Evolutionary conservation across 2,797 vertebrate genomes (phyloP).

Genomic region (Phyllotis vaccarum): DNA sequence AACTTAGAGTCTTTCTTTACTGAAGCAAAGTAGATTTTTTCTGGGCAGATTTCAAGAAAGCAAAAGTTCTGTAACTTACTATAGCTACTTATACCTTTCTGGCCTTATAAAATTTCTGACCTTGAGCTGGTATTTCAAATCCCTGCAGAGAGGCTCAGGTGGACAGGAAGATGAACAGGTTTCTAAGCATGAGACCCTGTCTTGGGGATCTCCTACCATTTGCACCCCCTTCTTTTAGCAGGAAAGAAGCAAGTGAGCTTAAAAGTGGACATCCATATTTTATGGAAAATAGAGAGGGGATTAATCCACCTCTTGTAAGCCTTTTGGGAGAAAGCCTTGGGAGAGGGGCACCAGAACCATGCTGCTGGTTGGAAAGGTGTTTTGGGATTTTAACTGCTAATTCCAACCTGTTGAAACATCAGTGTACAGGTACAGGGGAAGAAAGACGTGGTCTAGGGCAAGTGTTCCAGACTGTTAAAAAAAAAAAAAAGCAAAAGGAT

Average conservation of each 20-base stretch:
- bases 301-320: background rate
- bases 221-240: slow-evolving; percentile 2
- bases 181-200: background rate
- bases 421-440: slow-evolving; percentile 44
- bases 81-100: background rate
- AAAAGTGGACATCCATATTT: slow-evolving; percentile 39
- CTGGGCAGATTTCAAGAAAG: background rate
- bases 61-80: background rate
- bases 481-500: background rate
- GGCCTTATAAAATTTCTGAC: background rate
- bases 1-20: background rate
- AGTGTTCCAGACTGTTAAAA: slow-evolving; percentile 8
- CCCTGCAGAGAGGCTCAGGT: background rate
- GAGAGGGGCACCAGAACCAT: background rate
- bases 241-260: slow-evolving; percentile 28
- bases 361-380: slow-evolving; percentile 2
- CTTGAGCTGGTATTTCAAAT: background rate
- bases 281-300: slow-evolving; percentile 35
- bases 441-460: slow-evolving; percentile 53
- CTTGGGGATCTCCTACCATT: background rate
- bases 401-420: slow-evolving; percentile 53
- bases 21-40: slow-evolving; percentile 16
- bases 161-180: background rate
- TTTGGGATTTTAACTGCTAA: slow-evolving; percentile 61
- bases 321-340: background rate